Evolutionary conservation across 2,797 vertebrate species (phyloP).

Genomic region (Enteromius thamalakanensis): DNA sequence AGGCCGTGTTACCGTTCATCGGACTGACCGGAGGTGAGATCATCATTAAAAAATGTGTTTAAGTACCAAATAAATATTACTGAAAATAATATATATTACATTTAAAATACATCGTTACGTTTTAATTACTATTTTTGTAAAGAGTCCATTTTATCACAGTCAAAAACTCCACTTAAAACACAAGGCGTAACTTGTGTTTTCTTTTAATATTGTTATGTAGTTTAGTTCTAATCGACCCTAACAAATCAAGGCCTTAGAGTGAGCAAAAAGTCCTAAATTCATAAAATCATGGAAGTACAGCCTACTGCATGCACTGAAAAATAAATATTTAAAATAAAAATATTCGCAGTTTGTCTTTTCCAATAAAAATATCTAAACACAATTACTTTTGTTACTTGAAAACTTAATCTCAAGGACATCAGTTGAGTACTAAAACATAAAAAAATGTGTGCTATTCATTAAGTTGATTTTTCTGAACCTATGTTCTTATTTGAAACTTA

Average conservation of each 20-base stretch:
- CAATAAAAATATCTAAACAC: background rate
- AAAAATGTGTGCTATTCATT: no score
- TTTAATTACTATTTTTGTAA: background rate
- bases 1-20: conserved; percentile 81
- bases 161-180: background rate
- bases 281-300: background rate
- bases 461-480: background rate
- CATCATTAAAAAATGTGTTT: background rate
- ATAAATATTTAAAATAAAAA: no score
- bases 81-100: no score
- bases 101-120: no score
- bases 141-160: background rate
- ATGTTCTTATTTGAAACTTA: background rate
- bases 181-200: background rate
- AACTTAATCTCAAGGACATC: no score
- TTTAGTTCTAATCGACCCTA: background rate
- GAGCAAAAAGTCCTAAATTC: background rate
- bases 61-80: background rate
- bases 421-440: no score
- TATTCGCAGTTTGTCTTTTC: background rate
- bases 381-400: background rate
- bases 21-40: conserved; percentile 88
- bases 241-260: background rate
- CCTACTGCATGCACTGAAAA: background rate
- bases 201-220: background rate